phyloP scores from a whole-genome alignment of 2,888 invertebrate species.

The Nasonia oneida region DNA sequence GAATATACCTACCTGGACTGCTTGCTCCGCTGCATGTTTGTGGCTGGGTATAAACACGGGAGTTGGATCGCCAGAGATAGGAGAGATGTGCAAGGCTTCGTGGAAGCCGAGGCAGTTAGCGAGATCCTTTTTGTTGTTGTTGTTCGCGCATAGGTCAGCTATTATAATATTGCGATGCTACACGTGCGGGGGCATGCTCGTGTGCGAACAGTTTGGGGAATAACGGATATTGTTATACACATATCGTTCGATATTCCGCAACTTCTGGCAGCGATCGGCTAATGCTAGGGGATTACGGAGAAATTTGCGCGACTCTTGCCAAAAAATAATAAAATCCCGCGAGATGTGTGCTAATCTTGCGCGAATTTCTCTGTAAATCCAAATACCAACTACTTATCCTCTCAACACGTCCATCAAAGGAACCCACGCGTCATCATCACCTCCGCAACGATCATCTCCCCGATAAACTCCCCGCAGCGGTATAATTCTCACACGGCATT shows the following conservation, averaged over 20 bases:
- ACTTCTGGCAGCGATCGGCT: background rate
- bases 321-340: background rate
- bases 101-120: slow-evolving; percentile 6
- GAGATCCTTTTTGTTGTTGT: background rate
- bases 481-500: background rate
- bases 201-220: too few relatives aligned
- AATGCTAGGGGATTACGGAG: background rate
- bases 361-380: background rate
- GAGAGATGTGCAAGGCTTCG: slow-evolving; percentile 14
- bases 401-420: background rate
- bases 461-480: background rate
- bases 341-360: background rate
- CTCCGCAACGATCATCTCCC: background rate
- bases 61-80: slow-evolving; percentile 12
- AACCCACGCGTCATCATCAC: background rate
- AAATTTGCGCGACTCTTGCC: background rate
- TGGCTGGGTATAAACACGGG: background rate
- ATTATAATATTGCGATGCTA: background rate
- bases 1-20: slow-evolving; percentile 15
- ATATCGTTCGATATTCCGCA: too few relatives aligned
- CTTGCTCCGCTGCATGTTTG: background rate
- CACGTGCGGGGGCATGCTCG: too few relatives aligned
- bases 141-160: background rate
- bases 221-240: too few relatives aligned
- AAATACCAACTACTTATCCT: background rate